Evolutionary conservation across 2,797 vertebrate species (phyloP), one percentile per base, ranked within the genome.

Genomic region (Sarcoramphus papa): DNA sequence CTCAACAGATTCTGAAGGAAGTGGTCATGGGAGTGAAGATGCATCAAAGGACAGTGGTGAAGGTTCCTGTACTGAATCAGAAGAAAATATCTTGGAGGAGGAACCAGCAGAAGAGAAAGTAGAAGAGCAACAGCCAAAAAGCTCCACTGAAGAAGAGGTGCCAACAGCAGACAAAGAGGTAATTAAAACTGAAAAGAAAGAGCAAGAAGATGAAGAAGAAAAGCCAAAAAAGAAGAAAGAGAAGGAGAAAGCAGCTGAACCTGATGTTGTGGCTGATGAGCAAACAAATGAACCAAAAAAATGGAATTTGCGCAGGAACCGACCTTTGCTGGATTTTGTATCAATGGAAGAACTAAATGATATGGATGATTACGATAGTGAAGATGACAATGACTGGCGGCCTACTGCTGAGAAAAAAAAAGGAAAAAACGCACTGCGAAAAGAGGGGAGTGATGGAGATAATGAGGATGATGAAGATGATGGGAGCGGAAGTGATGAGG

Each of bases 311-410:
- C 98, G 99, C 56, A 98, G 99, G 88, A 99, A 99, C 95, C 98
- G 99, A 2, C 99, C 99, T 7, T 97, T 99, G 90, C 97, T 99
- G 92, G 99, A 99, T 98, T 99, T 99, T 92, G 99, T 99, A 14
- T 99, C 99, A 0, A 99, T 99, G 99, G 99, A 99, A 95, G 99
- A 99, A 43, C 98, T 99, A 76, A 99, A 99, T 63, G 99, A 99
- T 85, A 99, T 99, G 98, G 99, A 99, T 88, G 99, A 99, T 97
- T 99, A 99, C 18, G 99, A 99, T 76, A 99, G 99, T 12, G 99
- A 99, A 93, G 99, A 99, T 51, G 99, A 99, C 94, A 99, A 99
- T 33, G 99, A 99, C 95, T 99, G 99, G 99, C 98, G 99, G 40
- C 99, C 99, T 12, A 97, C 99, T 11, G 98, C 98, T 14, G 99